A percentile compares a stretch with the other conserved stretches of the same genome.
Evolutionary conservation across 2,797 vertebrate species (phyloP).

Genomic region (Micrastur ruficollis): DNA sequence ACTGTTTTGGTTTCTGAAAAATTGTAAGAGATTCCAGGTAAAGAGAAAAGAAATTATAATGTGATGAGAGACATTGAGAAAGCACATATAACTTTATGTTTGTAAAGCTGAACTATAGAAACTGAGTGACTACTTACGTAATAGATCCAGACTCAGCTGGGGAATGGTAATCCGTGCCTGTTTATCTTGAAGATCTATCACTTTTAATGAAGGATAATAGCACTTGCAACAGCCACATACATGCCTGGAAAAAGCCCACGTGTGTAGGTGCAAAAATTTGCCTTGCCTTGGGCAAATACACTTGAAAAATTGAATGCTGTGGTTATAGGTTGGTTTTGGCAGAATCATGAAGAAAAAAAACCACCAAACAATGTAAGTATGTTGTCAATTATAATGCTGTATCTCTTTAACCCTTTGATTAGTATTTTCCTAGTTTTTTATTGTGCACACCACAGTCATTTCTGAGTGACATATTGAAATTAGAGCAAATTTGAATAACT

Average conservation of each 20-base stretch:
- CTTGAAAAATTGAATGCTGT: slow-evolving; percentile 44
- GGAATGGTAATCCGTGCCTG: background rate
- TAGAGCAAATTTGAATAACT: background rate
- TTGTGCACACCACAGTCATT: background rate
- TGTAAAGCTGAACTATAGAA: slow-evolving; percentile 36
- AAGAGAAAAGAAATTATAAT: slow-evolving; percentile 46
- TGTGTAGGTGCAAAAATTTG: slow-evolving; percentile 59
- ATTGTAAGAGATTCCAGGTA: slow-evolving; percentile 12
- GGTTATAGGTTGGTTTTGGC: slow-evolving; percentile 51
- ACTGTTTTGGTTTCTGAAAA: slow-evolving; percentile 42
- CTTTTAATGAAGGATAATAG: slow-evolving; percentile 60
- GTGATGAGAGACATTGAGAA: slow-evolving; percentile 61
- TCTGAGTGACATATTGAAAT: background rate
- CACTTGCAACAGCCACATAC: slow-evolving; percentile 32
- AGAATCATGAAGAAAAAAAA: background rate
- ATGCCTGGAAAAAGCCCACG: slow-evolving; percentile 35
- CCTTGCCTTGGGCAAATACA: slow-evolving; percentile 6
- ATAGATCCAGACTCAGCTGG: slow-evolving; percentile 24
- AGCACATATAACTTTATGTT: background rate
- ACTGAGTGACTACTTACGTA: background rate
- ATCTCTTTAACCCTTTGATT: slow-evolving; percentile 39
- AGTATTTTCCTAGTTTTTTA: background rate
- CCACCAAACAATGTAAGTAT: background rate
- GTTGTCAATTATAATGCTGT: background rate
- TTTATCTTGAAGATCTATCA: slow-evolving; percentile 56